Percentiles rank a stretch among this genome's conserved stretches.
phyloP scores from a whole-genome alignment of 2,888 invertebrate genomes.

The Tigriopus californicus region DNA sequence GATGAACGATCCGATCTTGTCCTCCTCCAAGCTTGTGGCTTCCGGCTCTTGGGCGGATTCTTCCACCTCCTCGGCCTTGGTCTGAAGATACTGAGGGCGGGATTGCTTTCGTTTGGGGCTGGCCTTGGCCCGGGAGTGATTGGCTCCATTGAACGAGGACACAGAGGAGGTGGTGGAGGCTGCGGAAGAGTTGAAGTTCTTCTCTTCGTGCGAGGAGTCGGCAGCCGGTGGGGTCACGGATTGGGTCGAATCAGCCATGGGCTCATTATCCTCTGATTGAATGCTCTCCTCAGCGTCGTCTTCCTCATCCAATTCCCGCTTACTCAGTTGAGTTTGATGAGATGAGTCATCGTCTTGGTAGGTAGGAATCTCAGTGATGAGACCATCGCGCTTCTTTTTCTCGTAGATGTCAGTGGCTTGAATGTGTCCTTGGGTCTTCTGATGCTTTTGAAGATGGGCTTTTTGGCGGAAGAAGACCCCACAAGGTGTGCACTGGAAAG shows the following conservation, averaged over 20 bases:
- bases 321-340: not conserved
- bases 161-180: not conserved
- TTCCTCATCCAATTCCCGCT: not conserved
- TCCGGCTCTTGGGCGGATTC: not conserved
- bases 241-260: not conserved
- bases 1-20: not conserved
- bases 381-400: not conserved
- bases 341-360: not conserved
- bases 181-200: not conserved
- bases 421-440: conserved; percentile 14
- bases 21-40: not conserved
- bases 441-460: conserved; percentile 15
- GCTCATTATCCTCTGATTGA: not conserved
- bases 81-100: not conserved
- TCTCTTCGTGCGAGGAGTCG: not conserved
- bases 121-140: not conserved
- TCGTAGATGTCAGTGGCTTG: conserved; percentile 13
- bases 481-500: conserved; percentile 15
- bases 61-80: not conserved
- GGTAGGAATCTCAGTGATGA: not conserved
- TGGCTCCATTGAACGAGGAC: not conserved
- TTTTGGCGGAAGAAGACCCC: conserved; percentile 16
- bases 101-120: conserved; percentile 15
- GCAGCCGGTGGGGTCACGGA: not conserved
- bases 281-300: not conserved